Base-by-base conservation (phyloP, 2,113 vertebrate genomes). In the Erinaceus europaeus region DNA sequence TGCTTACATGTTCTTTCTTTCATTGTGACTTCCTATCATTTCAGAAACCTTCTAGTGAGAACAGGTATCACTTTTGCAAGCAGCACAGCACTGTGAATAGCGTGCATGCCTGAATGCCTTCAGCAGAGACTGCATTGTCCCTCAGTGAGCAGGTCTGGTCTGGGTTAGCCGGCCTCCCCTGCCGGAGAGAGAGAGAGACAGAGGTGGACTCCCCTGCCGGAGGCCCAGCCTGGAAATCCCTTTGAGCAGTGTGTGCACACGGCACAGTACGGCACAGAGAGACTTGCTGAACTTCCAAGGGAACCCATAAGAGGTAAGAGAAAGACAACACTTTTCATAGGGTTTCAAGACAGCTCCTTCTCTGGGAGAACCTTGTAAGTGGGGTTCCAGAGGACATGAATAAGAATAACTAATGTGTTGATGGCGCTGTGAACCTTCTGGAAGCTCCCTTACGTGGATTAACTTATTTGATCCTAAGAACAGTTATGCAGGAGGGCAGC, bases 391-490 rank as follows among this genome's bases (percentile, higher is more conserved):
- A 91, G 93, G 86, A 86, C 84, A 94, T 90, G 85, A 95, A 84
- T 88, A 81, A 71, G 84, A 90, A 96, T 92, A 86, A 75, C 77
- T 86, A 76, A 89, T 0, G 29, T n/a, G 78, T 82, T 84, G 95
- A 81, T 87, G 82, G 79, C 71, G 86, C 90, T 93, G 92, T 93
- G 64, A 95, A 94, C 90, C 91, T 95, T 84, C 91, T 85, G 69
- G 93, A 91, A 94, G 93, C 65, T 23, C 71, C 90, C 81, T 90
- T 50, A 77, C 65, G 42, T 91, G 93, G 90, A 91, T 87, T 93
- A 95, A 89, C 91, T 89, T 87, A 92, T 92, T 90, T 92, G 93
- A 94, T 96, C 93, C 89, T 93, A 46, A 17, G 89, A 84, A 94
- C 78, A 93, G 83, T 61, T 71, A 75, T 42, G 74, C 82, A 91